Percentiles rank a stretch among this genome's conserved stretches.
phyloP scores from a whole-genome alignment of 2,888 invertebrate species.

The Orthosia incerta region DNA sequence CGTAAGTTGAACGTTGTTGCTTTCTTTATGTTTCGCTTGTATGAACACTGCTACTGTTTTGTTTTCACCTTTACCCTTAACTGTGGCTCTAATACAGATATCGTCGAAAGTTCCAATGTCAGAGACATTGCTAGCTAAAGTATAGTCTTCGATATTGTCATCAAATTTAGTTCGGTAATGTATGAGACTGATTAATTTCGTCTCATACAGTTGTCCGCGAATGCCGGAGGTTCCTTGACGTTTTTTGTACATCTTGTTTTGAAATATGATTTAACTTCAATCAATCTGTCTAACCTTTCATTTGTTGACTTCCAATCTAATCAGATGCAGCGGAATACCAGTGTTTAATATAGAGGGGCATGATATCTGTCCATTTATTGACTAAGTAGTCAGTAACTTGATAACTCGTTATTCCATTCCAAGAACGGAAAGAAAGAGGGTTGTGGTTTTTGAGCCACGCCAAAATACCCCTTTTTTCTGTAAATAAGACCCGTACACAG shows the following conservation, averaged over 20 bases:
- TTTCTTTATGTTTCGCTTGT: slow-evolving; percentile 60
- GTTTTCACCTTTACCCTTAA: slow-evolving; percentile 24
- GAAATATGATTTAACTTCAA: neutral
- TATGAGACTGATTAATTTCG: slow-evolving; percentile 59
- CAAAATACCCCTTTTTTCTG: accelerated
- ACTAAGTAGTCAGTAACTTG: too few relatives aligned
- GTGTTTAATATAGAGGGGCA: too few relatives aligned
- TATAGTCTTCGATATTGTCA: slow-evolving; percentile 42
- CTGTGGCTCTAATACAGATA: slow-evolving; percentile 52
- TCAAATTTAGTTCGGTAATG: slow-evolving; percentile 49
- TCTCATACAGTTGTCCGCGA: slow-evolving; percentile 58
- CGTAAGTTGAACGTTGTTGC: slow-evolving; percentile 12
- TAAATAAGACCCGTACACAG: too few relatives aligned
- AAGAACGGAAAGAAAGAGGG: too few relatives aligned
- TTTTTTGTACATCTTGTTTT: slow-evolving; percentile 24
- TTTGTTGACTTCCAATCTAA: too few relatives aligned
- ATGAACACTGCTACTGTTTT: slow-evolving; percentile 48
- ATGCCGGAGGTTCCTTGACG: slow-evolving; percentile 50
- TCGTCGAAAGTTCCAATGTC: slow-evolving; percentile 61
- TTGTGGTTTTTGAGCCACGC: too few relatives aligned
- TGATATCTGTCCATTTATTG: too few relatives aligned
- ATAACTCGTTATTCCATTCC: too few relatives aligned
- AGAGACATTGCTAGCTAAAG: slow-evolving; percentile 58
- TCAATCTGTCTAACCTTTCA: neutral
- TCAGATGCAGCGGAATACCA: neutral